Conservation (phyloP, 2,113 vertebrate species). For the Grus americana region DNA sequence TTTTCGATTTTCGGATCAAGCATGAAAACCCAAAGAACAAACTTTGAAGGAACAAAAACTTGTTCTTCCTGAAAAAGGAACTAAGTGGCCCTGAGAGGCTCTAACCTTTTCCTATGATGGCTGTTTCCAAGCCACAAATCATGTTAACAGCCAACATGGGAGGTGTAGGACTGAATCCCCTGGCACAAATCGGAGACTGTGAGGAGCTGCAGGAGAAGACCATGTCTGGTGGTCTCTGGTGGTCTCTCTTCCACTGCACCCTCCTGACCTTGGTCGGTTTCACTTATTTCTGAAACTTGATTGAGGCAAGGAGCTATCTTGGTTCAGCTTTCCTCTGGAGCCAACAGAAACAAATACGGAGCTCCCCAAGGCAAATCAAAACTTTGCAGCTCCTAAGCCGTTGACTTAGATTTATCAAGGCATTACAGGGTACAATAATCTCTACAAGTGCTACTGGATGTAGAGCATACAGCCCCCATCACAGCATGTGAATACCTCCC, state of each 20-base stretch:
- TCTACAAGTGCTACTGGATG: neutral
- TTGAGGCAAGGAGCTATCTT: neutral
- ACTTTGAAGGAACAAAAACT: neutral
- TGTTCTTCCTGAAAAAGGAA: neutral
- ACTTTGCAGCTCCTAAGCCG: neutral
- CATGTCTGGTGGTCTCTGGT: neutral
- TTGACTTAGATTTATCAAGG: neutral
- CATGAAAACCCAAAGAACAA: neutral
- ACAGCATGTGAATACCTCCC: neutral
- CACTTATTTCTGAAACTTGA: neutral
- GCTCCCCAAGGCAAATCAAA: neutral
- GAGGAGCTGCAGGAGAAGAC: neutral
- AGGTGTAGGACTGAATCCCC: neutral
- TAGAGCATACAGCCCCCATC: fast-evolving
- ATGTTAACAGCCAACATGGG: neutral
- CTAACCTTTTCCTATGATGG: neutral
- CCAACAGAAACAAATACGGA: neutral
- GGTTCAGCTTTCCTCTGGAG: neutral
- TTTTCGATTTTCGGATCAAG: neutral
- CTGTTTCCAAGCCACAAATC: neutral
- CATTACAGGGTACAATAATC: neutral
- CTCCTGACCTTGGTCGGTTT: neutral
- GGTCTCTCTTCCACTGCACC: neutral
- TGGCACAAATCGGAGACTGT: neutral
- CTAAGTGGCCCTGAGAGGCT: neutral